Conservation (phyloP, 2,888 invertebrate genomes). For the Podabrus alpinus region DNA sequence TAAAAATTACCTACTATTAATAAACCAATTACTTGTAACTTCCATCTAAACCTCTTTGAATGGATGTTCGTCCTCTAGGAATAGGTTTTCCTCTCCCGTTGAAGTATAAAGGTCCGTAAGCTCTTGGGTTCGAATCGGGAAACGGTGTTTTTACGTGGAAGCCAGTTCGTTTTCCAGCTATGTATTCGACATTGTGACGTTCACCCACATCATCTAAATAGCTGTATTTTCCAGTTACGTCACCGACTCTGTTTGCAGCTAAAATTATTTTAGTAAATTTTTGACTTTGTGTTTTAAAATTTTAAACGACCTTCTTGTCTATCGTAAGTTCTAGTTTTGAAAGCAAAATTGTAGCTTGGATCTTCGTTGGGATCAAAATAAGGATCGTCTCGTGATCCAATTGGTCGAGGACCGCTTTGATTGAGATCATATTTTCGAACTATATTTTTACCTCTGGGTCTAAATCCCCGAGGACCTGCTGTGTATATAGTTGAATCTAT, state of each 20-base stretch:
- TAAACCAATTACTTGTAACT: conserved; percentile 64
- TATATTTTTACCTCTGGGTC: conserved; percentile 76
- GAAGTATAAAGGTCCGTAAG: conserved; percentile 67
- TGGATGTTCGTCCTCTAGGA: conserved; percentile 71
- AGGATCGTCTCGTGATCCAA: conserved; percentile 70
- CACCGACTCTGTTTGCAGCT: conserved; percentile 50
- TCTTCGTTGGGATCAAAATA: conserved; percentile 77
- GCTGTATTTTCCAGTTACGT: conserved; percentile 66
- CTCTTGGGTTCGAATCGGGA: conserved; percentile 69
- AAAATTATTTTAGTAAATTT: background rate
- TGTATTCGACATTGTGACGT: conserved; percentile 74
- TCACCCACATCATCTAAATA: conserved; percentile 78
- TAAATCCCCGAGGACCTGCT: conserved; percentile 77
- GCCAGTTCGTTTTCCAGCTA: conserved; percentile 75
- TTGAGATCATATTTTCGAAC: conserved; percentile 73
- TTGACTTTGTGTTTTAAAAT: background rate
- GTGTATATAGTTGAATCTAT: conserved; percentile 75
- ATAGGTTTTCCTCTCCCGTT: conserved; percentile 66
- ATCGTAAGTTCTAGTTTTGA: conserved; percentile 69
- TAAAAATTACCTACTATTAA: background rate
- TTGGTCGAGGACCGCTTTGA: conserved; percentile 66
- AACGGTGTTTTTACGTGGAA: conserved; percentile 74
- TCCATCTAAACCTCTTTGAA: conserved; percentile 73
- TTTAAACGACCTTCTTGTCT: conserved; percentile 60
- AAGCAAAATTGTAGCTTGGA: conserved; percentile 73